These are phyloP conservation scores for Lasioglossum lativentre DNA, from an alignment of 2,888 invertebrate species.

Conservation along the genomic window DNA sequence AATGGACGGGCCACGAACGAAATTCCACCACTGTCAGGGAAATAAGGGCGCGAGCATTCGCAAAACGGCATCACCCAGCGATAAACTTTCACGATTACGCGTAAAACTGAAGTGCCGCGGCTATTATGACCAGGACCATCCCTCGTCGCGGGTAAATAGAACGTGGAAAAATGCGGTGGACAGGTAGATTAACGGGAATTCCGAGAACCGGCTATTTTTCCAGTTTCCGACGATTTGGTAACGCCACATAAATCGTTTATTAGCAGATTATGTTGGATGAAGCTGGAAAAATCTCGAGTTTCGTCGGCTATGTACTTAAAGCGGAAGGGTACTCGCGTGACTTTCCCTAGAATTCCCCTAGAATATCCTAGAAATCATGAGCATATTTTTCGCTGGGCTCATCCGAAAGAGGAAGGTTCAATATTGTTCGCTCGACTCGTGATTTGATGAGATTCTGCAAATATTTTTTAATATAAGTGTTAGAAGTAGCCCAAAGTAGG, in stretches of 20 bases:
- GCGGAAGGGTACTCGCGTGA: no score
- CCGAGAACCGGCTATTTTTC: background rate
- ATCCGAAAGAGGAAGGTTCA: no score
- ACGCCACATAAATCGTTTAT: background rate
- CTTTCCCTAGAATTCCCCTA: no score
- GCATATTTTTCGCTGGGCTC: no score
- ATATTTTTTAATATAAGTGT: no score
- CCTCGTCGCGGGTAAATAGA: background rate
- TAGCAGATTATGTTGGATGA: background rate
- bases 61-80: conserved; percentile 31
- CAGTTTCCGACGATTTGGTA: background rate
- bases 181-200: conserved; percentile 29
- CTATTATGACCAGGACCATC: conserved; percentile 8
- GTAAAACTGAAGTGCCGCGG: conserved; percentile 34
- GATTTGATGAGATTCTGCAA: no score
- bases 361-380: no score
- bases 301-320: background rate
- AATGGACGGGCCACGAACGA: conserved; percentile 35
- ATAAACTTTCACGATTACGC: conserved; percentile 58
- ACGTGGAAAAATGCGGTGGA: background rate
- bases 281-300: background rate
- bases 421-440: no score
- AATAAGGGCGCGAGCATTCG: conserved; percentile 29
- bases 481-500: no score
- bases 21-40: conserved; percentile 45